Evolutionary conservation across 2,888 invertebrate genomes (phyloP), one percentile per base, ranked within the genome.

Genomic region (Bembecia ichneumoniformis): DNA sequence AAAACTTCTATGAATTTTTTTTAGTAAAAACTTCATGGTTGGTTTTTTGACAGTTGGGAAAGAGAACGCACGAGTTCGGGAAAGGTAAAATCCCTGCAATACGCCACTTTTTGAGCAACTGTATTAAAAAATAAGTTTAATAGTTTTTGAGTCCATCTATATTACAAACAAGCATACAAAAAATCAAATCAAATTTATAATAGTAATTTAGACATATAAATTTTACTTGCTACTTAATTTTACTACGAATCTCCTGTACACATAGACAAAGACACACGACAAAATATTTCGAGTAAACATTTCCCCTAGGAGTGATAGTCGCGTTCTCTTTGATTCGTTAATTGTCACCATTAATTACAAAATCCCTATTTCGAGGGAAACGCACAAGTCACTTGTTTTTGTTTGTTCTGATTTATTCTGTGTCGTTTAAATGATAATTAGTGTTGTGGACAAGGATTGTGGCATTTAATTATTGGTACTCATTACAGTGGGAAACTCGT

Each of bases 331-430:
- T 55, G 56, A 56, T 60, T 51, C 56, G 58, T 62, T 65, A 68
- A 68, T 68, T 61, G 64, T 62, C 57, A 58, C 49, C 50, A 62
- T 62, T 65, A 67, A 67, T 68, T 66, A 64, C 62, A 55, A 53
- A 62, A 60, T 61, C 55, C 58, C 46, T 28, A 46, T 46, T 17
- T 28, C 11, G 45, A 28, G 51, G 51, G 45, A 49, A 51, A 50
- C 34, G 34, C 34, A 44, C 48, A 48, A 28, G 28, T 28, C 28
- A 36, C 46, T 49, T 51, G 47, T 51, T 53, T 51, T 57, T 54
- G 47, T 44, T 51, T 34, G 28, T 28, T 34, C 53, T 58, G 58
- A 61, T 60, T 64, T 59, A 60, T 55, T 50, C 9, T 51, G 51
- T 55, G 52, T 55, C 55, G 53, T 48, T 55, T 54, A 51, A 44